Evolutionary conservation across 2,888 invertebrate genomes (phyloP), one percentile per base, ranked within the genome.

Genomic region (Andrena dorsata): DNA sequence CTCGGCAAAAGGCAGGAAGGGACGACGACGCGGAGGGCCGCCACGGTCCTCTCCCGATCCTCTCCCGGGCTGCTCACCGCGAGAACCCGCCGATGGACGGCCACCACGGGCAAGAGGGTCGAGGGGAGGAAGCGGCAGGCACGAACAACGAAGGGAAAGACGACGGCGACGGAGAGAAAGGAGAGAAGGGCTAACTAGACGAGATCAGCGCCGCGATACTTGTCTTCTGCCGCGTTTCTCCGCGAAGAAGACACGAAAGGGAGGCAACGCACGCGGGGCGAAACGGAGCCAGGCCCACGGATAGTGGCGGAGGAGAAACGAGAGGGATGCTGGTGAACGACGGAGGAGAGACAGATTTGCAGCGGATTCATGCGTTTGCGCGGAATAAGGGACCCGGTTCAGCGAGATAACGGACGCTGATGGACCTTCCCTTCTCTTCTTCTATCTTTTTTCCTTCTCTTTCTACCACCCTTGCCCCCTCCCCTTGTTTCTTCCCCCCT

Each of bases 141-240:
- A 65, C 10, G n/a, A 58, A 20, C 28, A 26, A 13, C 41, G 35
- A n/a, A 13, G 35, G 23, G 56, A 49, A 30, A 28, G 77, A 64
- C 41, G 35, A 69, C 16, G 69, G 53, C 53, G 74, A 76, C 49
- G 49, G 71, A 65, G 80, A 82, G 82, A 85, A 84, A 64, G 85
- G 86, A 26, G 41, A 76, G 82, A 78, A 84, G 88, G 89, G 88
- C 91, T 92, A 92, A 92, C 92, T 92, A 92, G 92, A 91, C 92
- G 92, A 92, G 92, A 93, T 93, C 91, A 88, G 83, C 87, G 84
- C 75, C 85, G 83, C 92, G 93, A 92, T 93, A 92, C 88, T 88
- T 88, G 88, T 90, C 88, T 41, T 88, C 87, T 77, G 77, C 86
- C 83, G 90, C 88, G 90, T 84, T 85, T 85, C 88, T 89, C 85